Percentiles rank a stretch among this genome's conserved stretches.
phyloP scores from a whole-genome alignment of 2,797 vertebrate genomes.

The Cyclura pinguis region DNA sequence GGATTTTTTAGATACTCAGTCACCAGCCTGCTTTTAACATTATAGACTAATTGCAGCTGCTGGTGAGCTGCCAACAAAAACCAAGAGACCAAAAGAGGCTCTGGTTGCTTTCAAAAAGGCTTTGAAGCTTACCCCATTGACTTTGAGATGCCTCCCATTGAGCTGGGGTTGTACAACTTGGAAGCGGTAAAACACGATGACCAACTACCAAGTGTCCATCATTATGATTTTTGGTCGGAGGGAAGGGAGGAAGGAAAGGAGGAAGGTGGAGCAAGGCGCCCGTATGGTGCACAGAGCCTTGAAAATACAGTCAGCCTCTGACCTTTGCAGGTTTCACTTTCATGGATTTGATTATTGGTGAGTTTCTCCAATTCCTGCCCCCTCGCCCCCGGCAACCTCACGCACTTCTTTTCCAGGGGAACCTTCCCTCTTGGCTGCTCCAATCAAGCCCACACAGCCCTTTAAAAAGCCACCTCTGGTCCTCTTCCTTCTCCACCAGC shows the following conservation, averaged over 20 bases:
- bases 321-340: too few species aligned
- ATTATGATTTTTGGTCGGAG: background rate
- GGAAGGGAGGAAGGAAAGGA: background rate
- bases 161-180: background rate
- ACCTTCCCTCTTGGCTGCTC: too few species aligned
- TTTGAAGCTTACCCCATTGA: conserved; percentile 26
- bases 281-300: too few species aligned
- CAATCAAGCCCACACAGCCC: too few species aligned
- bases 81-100: conserved; percentile 1
- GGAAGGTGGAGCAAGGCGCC: background rate
- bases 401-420: too few species aligned
- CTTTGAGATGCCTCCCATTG: background rate
- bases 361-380: too few species aligned
- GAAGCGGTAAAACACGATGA: background rate
- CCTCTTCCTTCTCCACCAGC: too few species aligned
- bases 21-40: background rate
- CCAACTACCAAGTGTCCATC: background rate
- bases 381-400: too few species aligned
- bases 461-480: too few species aligned
- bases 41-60: background rate
- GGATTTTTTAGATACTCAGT: background rate
- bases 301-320: too few species aligned
- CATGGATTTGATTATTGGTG: too few species aligned
- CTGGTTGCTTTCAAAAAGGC: background rate
- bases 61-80: conserved; percentile 2